These are phyloP conservation scores for Andrena camellia DNA, from an alignment of 2,888 invertebrate species.

Conservation along the genomic window DNA sequence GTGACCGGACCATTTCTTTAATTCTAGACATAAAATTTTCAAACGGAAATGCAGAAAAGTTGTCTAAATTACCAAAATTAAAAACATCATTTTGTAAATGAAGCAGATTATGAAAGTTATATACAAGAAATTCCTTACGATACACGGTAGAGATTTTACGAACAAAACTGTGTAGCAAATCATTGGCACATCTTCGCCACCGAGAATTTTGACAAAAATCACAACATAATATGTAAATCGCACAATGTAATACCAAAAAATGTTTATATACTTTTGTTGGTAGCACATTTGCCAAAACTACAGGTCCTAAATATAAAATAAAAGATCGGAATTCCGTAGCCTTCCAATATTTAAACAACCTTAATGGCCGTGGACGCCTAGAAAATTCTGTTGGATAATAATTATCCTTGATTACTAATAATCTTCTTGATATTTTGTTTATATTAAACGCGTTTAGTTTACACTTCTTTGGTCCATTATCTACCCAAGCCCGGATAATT, in stretches of 20 bases:
- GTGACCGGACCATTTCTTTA: not conserved
- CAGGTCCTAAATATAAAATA: not conserved
- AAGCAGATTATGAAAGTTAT: not conserved
- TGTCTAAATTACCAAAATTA: not conserved
- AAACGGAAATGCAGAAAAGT: not conserved
- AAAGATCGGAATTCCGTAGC: not conserved
- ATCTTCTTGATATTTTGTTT: conserved; percentile 7
- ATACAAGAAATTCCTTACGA: not conserved
- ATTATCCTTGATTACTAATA: not conserved
- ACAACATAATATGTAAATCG: not conserved
- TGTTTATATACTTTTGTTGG: not conserved
- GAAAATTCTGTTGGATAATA: conserved; percentile 4
- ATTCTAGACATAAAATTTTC: not conserved
- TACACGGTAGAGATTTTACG: not conserved
- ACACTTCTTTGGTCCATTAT: conserved; percentile 6
- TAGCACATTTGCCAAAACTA: not conserved
- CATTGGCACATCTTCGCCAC: not conserved
- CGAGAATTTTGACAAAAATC: not conserved
- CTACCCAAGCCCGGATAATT: not conserved
- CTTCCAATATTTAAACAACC: not conserved
- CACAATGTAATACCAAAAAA: not conserved
- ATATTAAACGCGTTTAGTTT: not conserved
- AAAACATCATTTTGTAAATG: not conserved
- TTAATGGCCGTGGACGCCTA: not conserved
- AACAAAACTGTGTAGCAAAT: not conserved